These are phyloP conservation scores for Orbicella faveolata DNA, from an alignment of 64 coral and sea anemone genomes.

Conservation along the genomic window DNA sequence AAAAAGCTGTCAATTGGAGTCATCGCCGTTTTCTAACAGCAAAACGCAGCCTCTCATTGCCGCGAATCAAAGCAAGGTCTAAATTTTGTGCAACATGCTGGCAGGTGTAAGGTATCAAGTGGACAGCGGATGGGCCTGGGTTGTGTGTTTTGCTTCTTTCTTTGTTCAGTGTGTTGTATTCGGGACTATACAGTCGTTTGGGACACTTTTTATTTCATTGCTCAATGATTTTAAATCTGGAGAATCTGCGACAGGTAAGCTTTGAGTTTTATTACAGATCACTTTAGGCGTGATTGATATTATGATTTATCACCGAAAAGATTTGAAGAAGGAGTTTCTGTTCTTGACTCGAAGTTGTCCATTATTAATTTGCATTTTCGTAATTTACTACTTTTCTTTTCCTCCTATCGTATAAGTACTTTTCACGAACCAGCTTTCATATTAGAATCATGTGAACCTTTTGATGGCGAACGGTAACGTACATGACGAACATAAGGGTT, in stretches of 20 bases:
- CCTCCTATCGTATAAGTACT: no score
- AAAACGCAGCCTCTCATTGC: neutral
- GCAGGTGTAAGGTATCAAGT: constrained; percentile 27
- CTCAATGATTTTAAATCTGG: constrained; percentile 78
- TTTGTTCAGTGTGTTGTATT: constrained; percentile 64
- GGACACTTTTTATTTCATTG: constrained; percentile 76
- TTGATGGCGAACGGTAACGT: no score
- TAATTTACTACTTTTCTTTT: no score
- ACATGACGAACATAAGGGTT: no score
- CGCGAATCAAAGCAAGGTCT: neutral
- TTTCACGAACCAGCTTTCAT: no score
- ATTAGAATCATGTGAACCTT: no score
- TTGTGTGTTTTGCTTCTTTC: constrained; percentile 81
- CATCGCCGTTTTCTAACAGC: neutral
- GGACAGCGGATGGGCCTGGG: constrained; percentile 83
- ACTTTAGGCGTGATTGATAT: no score
- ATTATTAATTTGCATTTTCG: no score
- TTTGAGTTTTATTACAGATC: neutral
- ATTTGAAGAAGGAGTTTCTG: no score
- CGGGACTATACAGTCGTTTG: constrained; percentile 87
- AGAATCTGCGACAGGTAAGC: constrained; percentile 83
- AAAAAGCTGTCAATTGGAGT: neutral
- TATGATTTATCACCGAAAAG: no score
- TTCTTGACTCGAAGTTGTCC: no score
- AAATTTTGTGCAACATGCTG: neutral